These are phyloP conservation scores for Lutraria lutraria DNA, from an alignment of 2,888 invertebrate species.

Conservation along the genomic window DNA sequence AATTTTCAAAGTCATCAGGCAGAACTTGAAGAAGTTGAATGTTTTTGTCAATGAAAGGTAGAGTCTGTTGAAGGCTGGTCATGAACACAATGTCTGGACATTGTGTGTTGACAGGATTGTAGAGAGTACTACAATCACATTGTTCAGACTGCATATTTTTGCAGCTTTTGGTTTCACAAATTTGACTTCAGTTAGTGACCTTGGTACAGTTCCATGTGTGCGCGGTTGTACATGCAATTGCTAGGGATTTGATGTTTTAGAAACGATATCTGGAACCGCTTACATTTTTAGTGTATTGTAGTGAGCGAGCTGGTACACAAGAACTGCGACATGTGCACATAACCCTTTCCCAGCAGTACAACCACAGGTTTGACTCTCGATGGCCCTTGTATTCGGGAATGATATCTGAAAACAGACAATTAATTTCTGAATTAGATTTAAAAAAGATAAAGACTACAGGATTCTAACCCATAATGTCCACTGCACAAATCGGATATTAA, in stretches of 20 bases:
- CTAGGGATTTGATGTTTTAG: slow-evolving; percentile 37
- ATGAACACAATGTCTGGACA: slow-evolving; percentile 30
- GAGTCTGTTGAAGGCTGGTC: slow-evolving; percentile 1
- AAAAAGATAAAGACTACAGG: no score
- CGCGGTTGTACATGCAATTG: slow-evolving; percentile 34
- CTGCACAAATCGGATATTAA: no score
- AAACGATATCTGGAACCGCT: slow-evolving; percentile 35
- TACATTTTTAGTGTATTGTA: slow-evolving; percentile 33
- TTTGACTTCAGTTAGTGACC: slow-evolving; percentile 3
- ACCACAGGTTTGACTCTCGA: slow-evolving; percentile 35
- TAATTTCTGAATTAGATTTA: no score
- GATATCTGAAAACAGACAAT: slow-evolving; percentile 31
- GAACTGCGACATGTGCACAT: slow-evolving; percentile 33
- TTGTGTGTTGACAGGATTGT: slow-evolving; percentile 27
- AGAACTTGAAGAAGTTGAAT: slow-evolving; percentile 30
- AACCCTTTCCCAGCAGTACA: slow-evolving; percentile 35
- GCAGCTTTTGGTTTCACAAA: slow-evolving; percentile 32
- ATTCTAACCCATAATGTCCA: no score
- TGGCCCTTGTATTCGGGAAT: slow-evolving; percentile 19
- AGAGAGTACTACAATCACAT: slow-evolving; percentile 47
- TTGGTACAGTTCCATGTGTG: slow-evolving; percentile 30
- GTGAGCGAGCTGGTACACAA: slow-evolving; percentile 44
- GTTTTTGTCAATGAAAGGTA: slow-evolving; percentile 10
- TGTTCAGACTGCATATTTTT: slow-evolving; percentile 29
- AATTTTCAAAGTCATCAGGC: neutral